Conservation (phyloP, 2,797 vertebrate species). For the Muraenolepis orangiensis region DNA sequence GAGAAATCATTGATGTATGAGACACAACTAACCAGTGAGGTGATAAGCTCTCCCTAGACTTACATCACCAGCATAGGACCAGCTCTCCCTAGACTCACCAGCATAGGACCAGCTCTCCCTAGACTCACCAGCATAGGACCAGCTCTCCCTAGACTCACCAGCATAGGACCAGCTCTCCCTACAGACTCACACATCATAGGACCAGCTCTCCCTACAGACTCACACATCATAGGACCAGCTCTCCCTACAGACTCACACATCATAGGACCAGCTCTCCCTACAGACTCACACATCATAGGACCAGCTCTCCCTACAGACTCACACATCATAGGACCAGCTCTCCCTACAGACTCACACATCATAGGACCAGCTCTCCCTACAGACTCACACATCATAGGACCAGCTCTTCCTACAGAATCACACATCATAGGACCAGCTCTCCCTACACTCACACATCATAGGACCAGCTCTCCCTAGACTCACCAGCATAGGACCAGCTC, state of each 20-base stretch:
- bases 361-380: no score
- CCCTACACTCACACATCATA: background rate
- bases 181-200: background rate
- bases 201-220: background rate
- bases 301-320: no score
- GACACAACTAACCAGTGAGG: background rate
- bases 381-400: background rate
- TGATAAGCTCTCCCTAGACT: background rate
- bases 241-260: background rate
- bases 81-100: background rate
- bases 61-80: background rate
- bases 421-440: no score
- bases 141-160: background rate
- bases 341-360: background rate
- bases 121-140: background rate
- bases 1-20: background rate
- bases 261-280: background rate
- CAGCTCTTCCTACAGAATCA: background rate
- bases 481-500: no score
- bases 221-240: background rate
- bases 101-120: no score
- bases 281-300: background rate
- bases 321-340: background rate
- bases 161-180: no score
- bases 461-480: background rate